Evolutionary conservation across 2,797 vertebrate species (phyloP), one percentile per base, ranked within the genome.

Genomic region (Valencia hispanica): DNA sequence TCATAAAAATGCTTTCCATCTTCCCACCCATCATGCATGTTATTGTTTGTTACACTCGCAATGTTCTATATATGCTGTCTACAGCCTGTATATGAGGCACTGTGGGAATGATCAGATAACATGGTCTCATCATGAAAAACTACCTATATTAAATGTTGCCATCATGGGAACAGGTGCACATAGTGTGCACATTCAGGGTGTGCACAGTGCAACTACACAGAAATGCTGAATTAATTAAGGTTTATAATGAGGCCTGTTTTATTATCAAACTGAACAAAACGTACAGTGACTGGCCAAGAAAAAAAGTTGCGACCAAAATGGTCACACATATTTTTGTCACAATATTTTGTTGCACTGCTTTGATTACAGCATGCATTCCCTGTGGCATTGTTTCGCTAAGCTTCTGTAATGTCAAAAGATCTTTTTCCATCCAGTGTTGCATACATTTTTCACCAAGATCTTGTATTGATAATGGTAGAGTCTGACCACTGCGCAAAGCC

Each of bases 21-120:
- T 72, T 63, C 69, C 41, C 32, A 18, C 41, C 61, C 55, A 18
- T 77, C 47, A 22, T 74, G 43, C 61, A 30, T 73, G 30, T 77
- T 78, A 41, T 30, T 75, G 78, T 82, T 82, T 72, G 79, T 20
- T 79, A 68, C 39, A 45, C 53, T 82, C 43, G 20, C 45, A 22
- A 18, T 75, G 25, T 63, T 81, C 71, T 75, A 50, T 73, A 76
- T 81, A 74, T 69, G 83, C 75, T 79, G 43, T 76, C 77, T 84
- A 78, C 14, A 77, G 48, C 9, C 10, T 43, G 68, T 36, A 12
- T 34, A 27, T 68, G 76, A 80, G 25, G 30, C 39, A 86, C 79
- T 87, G 87, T 93, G 91, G 88, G 89, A 93, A 90, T 87, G 80
- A 79, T 86, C 84, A 82, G 84, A 90, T 89, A 90, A 85, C 71